Evolutionary conservation across 2,797 vertebrate species (phyloP), one percentile per base, ranked within the genome.

Genomic region (Chromobotia macracanthus): DNA sequence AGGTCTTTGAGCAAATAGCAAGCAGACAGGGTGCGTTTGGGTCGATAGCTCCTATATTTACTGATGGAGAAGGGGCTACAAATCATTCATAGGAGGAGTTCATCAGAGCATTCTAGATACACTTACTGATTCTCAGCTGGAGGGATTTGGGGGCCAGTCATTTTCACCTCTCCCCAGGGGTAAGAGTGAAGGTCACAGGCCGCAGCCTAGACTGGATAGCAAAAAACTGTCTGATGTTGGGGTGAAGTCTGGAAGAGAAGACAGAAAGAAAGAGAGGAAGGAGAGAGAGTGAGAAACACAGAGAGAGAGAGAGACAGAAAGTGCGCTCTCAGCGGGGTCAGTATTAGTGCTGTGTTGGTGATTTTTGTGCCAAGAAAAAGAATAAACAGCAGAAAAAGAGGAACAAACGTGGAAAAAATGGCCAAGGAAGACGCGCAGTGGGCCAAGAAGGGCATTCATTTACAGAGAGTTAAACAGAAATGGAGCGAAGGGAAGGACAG

Each of bases 11-110:
- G 83, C 76, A 86, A 84, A 84, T 70, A 86, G 76, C 84, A 77
- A 79, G 87, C 85, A 81, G 66, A 25, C 23, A 78, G 86, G 61
- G 85, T 84, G 81, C 79, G 82, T 74, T 58, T 80, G 68, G 82
- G 77, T 88, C 84, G 84, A 89, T 89, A 90, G 88, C 89, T 86
- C 84, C 82, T 82, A 76, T 89, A 88, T 90, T 90, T 90, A 89
- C 88, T 84, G 86, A 88, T 85, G 86, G 83, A 73, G 72, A 87
- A 75, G 80, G 61, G 82, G 85, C 84, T 85, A 86, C 89, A 89
- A 89, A 82, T 89, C 88, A 90, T 89, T 90, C 89, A 90, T 79
- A 83, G 84, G 82, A 85, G 82, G 86, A 90, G 87, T 88, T 90
- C 90, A 90, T 87, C 85, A 85, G 84, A 88, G 87, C 79, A 84